A percentile compares a stretch with the other conserved stretches of the same genome.
Evolutionary conservation across 2,888 invertebrate species (phyloP).

Genomic region (Cosmia pyralina): DNA sequence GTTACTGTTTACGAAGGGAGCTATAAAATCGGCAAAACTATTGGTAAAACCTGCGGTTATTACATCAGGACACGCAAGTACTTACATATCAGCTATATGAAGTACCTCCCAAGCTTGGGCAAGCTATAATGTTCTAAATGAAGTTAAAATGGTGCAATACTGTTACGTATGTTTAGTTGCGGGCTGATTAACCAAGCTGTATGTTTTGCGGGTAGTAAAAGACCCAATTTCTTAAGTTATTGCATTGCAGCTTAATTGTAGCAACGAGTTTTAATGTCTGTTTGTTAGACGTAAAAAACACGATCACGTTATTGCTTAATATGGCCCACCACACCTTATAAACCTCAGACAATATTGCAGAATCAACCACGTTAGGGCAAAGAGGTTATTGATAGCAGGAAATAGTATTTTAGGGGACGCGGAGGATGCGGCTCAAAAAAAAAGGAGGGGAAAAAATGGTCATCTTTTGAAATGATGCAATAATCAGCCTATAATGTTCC

Average conservation of each 20-base stretch:
- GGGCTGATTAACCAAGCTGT: conserved; percentile 33
- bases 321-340: not conserved
- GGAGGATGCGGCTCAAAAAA: not conserved
- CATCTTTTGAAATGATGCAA: not conserved
- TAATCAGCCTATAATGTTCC: too few species aligned
- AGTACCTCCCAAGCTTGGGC: conserved; percentile 6
- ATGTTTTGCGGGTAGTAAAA: conserved; percentile 35
- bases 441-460: too few species aligned
- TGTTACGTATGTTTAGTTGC: conserved; percentile 27
- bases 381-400: not conserved
- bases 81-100: conserved; percentile 13
- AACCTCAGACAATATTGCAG: not conserved
- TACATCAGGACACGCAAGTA: conserved; percentile 40
- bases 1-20: conserved; percentile 26
- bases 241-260: not conserved
- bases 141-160: conserved; percentile 50
- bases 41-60: conserved; percentile 28
- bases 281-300: not conserved
- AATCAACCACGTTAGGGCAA: not conserved
- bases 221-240: not conserved
- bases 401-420: not conserved
- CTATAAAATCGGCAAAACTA: conserved; percentile 29
- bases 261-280: conserved; percentile 4
- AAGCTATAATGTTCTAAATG: conserved; percentile 14
- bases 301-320: not conserved